Evolutionary conservation across 2,888 invertebrate genomes (phyloP).

Genomic region (Aphidius colemani): DNA sequence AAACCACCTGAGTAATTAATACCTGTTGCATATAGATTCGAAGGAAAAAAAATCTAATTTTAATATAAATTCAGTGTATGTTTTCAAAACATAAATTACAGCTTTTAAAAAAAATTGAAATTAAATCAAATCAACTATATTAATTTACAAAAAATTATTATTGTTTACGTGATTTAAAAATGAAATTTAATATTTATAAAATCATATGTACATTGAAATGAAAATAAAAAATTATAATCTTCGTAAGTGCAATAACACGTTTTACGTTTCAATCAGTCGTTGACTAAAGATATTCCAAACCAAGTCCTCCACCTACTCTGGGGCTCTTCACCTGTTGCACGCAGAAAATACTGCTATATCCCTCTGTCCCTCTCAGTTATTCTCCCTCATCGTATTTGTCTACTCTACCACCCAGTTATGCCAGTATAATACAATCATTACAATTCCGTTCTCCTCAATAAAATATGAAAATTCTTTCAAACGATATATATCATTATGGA

Average conservation of each 20-base stretch:
- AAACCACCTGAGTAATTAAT: too few relatives aligned
- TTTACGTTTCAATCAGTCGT: conserved; percentile 9
- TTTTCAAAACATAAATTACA: too few relatives aligned
- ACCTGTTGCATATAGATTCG: too few relatives aligned
- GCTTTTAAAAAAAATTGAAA: too few relatives aligned
- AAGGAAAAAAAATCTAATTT: too few relatives aligned
- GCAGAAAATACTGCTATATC: conserved; percentile 16
- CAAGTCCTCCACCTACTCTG: conserved; percentile 3
- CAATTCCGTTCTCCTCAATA: conserved; percentile 30
- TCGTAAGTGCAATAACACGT: not conserved
- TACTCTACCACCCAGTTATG: not conserved
- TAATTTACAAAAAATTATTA: too few relatives aligned
- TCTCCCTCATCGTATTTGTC: not conserved
- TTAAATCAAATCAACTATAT: too few relatives aligned
- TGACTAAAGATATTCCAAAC: conserved; percentile 18
- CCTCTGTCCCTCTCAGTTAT: conserved; percentile 5
- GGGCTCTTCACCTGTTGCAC: conserved; percentile 26
- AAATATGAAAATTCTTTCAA: conserved; percentile 32
- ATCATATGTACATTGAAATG: too few relatives aligned
- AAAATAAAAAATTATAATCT: too few relatives aligned
- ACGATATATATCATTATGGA: conserved; percentile 22
- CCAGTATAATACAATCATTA: conserved; percentile 23
- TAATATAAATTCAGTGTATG: too few relatives aligned
- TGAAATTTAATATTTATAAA: too few relatives aligned
- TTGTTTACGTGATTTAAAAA: too few relatives aligned